Evolutionary conservation across 2,888 invertebrate genomes (phyloP), one percentile per base, ranked within the genome.

Genomic region (Embidobia sp.): DNA sequence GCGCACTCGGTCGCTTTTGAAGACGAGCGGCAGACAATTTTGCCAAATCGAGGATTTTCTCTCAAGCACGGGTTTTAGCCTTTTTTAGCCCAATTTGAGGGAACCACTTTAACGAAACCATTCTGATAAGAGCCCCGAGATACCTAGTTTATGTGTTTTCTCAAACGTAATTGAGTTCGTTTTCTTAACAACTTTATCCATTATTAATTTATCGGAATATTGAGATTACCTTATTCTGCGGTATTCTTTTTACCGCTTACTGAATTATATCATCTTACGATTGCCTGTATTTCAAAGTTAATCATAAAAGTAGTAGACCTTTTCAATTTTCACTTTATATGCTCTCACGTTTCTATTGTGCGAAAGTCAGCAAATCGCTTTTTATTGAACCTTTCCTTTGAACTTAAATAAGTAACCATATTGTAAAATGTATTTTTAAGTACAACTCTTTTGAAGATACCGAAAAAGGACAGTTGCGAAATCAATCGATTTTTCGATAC

Each of bases 21-120:
- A 74, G 64, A 57, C 64, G 61, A 72, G 70, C 46, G 31, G 48
- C 73, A 48, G 57, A 73, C 73, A 64, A 57, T 51, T 63, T 63
- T 72, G 73, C 64, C 49, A 73, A 64, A 64, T 64, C 57, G 57
- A 37, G 64, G 46, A 73, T 64, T 74, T 74, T 74, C 44, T 53
- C 53, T 53, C n/a, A 10, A 53, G 26, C 18, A 64, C 42, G 40
- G 48, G 49, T 72, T 64, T 46, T 57, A 66, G 73, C 51, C 57
- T 42, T 73, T 73, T 66, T 66, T 48, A 57, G 66, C 37, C 57
- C 64, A 73, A 75, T 67, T 61, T 63, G 40, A 22, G 35, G 37
- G 61, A 63, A 53, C 61, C 53, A 35, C 66, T 67, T 67, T 35
- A 66, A 61, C 57, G 31, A 51, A 59, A 74, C 59, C 40, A 44